Base-by-base conservation (phyloP, 2,113 vertebrate genomes). In the Syngnathus scovelli region DNA sequence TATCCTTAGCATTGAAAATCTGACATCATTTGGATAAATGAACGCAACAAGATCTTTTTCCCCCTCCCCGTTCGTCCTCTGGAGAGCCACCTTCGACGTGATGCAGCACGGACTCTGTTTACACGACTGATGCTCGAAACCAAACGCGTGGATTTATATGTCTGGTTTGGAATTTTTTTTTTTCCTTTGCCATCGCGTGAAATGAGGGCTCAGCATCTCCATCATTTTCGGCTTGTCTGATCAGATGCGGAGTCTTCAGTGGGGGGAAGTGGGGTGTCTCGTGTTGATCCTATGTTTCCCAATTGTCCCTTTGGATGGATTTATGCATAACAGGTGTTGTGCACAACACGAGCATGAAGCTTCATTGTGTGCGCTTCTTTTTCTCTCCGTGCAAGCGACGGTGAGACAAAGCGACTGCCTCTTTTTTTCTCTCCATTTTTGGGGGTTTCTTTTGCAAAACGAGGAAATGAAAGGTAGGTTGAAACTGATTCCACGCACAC, bases 311-410 rank as follows among this genome's bases (percentile, higher is more conserved):
- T 7, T 58, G 66, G 78, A 69, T 85, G 85, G 84, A 86, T 89
- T 83, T 78, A 79, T 85, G 86, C 78, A 88, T 86, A 88, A 87
- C 87, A 90, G 88, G 87, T 90, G 88, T 90, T 76, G 84, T 81
- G 80, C 81, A 78, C 75, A 69, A 69, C 83, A 51, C 48, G 81
- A 82, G 77, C 75, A 84, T 80, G 84, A 68, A 76, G 83, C 81
- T 75, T 66, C 66, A 79, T 80, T 70, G 70, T 82, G 78, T 76
- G 41, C 43, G 38, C 36, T 38, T 61, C n/a, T 11, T 74, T 84
- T 76, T 62, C 60, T 76, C 71, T 77, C 76, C 5, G n/a, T 79
- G 54, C 81, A 7, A 78, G 74, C 61, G 80, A 72, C 82, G 60
- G 77, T 76, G 81, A 81, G 52, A 81, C 84, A 66, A 79, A 84